Percentiles rank a stretch among this genome's conserved stretches.
Conservation (phyloP, 1,140 invertebrate genomes). For the Euborellia annulipes region DNA sequence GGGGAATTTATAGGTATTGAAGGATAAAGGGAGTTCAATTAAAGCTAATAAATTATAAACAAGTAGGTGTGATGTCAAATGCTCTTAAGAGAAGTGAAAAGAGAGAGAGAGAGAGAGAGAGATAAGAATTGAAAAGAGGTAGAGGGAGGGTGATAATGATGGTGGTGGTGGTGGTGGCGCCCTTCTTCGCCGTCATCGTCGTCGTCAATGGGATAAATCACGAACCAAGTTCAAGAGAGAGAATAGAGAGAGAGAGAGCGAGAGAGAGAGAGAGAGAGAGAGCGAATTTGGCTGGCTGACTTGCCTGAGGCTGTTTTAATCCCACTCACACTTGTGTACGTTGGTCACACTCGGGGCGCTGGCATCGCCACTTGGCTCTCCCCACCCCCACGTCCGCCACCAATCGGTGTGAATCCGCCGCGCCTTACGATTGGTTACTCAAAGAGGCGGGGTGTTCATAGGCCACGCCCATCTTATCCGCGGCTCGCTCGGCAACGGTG, state of each 20-base stretch:
- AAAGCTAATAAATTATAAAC: no score
- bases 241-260: not conserved
- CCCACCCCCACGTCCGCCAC: conserved; percentile 15
- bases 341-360: conserved; percentile 25
- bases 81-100: not conserved
- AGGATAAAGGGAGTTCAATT: no score
- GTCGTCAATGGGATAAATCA: conserved; percentile 28
- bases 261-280: conserved; percentile 1
- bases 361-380: conserved; percentile 29
- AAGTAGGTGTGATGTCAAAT: no score
- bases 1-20: no score
- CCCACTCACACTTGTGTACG: conserved; percentile 15
- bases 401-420: conserved; percentile 10
- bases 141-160: conserved; percentile 11
- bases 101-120: conserved; percentile 1
- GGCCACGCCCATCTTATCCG: conserved; percentile 22
- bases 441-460: conserved; percentile 14
- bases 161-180: conserved; percentile 25
- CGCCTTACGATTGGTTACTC: conserved; percentile 17
- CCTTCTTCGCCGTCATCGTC: conserved; percentile 18
- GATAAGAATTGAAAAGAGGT: conserved; percentile 5
- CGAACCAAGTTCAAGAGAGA: conserved; percentile 23
- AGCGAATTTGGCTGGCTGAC: conserved; percentile 22
- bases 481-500: conserved; percentile 16
- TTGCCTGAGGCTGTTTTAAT: conserved; percentile 33